Conservation (phyloP, 1,140 invertebrate genomes). For the Lordiphosa stackelbergi region DNA sequence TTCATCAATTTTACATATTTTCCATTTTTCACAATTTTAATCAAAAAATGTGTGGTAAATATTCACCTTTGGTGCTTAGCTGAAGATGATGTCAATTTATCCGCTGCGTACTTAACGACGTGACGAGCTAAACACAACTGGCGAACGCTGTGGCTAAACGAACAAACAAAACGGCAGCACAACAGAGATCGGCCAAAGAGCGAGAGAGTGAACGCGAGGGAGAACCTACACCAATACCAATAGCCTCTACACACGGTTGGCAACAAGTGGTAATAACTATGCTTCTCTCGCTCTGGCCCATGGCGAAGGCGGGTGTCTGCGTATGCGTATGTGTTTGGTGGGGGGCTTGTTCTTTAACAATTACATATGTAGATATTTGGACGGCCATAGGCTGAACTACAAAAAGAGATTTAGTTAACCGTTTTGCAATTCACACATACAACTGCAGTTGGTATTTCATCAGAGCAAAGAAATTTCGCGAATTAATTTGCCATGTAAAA, state of each 20-base stretch:
- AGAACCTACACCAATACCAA: slow-evolving; percentile 13
- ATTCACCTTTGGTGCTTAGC: slow-evolving; percentile 44
- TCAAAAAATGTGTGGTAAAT: slow-evolving; percentile 17
- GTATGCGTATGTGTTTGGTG: slow-evolving; percentile 18
- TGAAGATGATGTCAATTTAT: neutral
- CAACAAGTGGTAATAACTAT: slow-evolving; percentile 38
- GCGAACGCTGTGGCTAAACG: too few relatives aligned
- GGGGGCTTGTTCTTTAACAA: slow-evolving; percentile 19
- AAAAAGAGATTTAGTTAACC: slow-evolving; percentile 28
- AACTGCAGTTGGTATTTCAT: slow-evolving; percentile 46
- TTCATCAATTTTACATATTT: slow-evolving; percentile 11
- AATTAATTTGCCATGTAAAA: slow-evolving; percentile 10
- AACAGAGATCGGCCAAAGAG: slow-evolving; percentile 2
- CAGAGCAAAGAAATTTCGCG: slow-evolving; percentile 41
- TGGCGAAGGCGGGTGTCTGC: neutral
- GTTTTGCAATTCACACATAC: slow-evolving; percentile 53
- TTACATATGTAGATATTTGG: slow-evolving; percentile 34
- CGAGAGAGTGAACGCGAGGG: too few relatives aligned
- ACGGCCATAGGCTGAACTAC: slow-evolving; percentile 31
- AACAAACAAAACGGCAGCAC: slow-evolving; percentile 6
- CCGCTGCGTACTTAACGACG: slow-evolving; percentile 7
- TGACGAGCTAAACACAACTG: slow-evolving; percentile 8
- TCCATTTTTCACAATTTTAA: neutral
- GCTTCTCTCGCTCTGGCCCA: slow-evolving; percentile 25
- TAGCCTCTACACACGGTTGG: slow-evolving; percentile 7